Conservation (phyloP, 1,140 invertebrate genomes). For the Melitaea cinxia region DNA sequence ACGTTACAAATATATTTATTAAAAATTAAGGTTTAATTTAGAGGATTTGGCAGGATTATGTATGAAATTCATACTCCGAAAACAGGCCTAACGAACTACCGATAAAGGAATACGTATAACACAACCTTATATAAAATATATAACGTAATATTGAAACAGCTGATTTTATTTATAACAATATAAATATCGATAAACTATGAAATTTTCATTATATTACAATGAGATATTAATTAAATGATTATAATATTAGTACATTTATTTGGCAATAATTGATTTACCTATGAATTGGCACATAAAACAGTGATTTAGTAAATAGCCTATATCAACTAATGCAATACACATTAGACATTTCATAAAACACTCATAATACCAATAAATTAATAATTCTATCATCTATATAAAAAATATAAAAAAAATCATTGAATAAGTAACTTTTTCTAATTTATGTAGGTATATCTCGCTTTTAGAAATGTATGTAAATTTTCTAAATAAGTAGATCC, state of each 20-base stretch:
- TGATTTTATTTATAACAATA: conserved; percentile 53
- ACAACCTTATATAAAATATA: conserved; percentile 69
- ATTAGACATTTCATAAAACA: conserved; percentile 46
- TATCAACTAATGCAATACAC: conserved; percentile 48
- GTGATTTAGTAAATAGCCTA: conserved; percentile 53
- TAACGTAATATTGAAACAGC: conserved; percentile 53
- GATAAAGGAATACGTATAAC: conserved; percentile 40
- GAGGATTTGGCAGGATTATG: conserved; percentile 77
- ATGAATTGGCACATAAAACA: conserved; percentile 68
- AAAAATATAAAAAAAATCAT: conserved; percentile 23
- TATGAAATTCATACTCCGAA: conserved; percentile 69
- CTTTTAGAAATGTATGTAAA: conserved; percentile 21
- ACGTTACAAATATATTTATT: conserved; percentile 63
- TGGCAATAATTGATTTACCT: conserved; percentile 50
- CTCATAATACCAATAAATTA: conserved; percentile 62
- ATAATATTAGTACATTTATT: conserved; percentile 34
- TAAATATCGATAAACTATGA: conserved; percentile 41
- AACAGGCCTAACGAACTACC: conserved; percentile 40
- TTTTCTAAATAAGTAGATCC: conserved; percentile 49
- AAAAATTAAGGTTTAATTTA: conserved; percentile 57
- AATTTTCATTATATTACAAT: conserved; percentile 31
- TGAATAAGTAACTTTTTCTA: conserved; percentile 31
- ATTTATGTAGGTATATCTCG: conserved; percentile 4
- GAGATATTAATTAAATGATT: conserved; percentile 38
- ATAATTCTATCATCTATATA: conserved; percentile 42